Conservation (phyloP, 1,140 invertebrate species). For the Stegodyphus dumicola region DNA sequence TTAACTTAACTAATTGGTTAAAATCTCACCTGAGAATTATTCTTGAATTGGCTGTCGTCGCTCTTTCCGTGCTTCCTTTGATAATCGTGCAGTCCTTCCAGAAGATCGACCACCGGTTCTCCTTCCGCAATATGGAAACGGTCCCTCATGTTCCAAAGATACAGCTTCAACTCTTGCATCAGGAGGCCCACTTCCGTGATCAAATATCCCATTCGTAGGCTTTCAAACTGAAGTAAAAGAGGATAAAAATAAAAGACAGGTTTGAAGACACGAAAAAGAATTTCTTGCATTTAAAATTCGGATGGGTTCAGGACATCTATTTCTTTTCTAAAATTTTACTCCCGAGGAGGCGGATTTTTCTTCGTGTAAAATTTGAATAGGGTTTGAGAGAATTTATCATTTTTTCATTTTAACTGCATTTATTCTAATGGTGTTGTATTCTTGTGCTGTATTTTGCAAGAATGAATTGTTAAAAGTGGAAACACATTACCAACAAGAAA, state of each 20-base stretch:
- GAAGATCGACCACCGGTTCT: slow-evolving; percentile 47
- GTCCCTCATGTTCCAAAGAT: slow-evolving; percentile 46
- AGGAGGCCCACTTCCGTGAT: slow-evolving; percentile 42
- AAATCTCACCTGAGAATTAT: slow-evolving; percentile 46
- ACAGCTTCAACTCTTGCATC: slow-evolving; percentile 34
- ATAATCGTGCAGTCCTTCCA: slow-evolving; percentile 53
- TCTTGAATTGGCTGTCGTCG: slow-evolving; percentile 16
- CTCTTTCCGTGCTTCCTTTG: slow-evolving; percentile 28
- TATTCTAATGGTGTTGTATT: no score
- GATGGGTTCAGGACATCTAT: no score
- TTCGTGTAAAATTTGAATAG: no score
- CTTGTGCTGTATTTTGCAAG: no score
- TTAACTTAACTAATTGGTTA: not conserved
- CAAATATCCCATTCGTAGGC: slow-evolving; percentile 59
- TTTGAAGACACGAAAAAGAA: not conserved
- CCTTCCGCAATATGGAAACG: slow-evolving; percentile 58
- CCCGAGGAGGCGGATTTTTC: no score
- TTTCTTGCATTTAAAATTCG: no score
- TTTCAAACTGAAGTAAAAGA: slow-evolving; percentile 56
- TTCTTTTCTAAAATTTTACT: no score
- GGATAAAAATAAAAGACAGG: not conserved
- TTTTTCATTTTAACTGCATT: no score
- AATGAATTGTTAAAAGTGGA: no score
- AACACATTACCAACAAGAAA: no score
- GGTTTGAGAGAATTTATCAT: no score